Evolutionary conservation across 2,113 vertebrate species (phyloP).

Genomic region (Psammodynastes pulverulentus): DNA sequence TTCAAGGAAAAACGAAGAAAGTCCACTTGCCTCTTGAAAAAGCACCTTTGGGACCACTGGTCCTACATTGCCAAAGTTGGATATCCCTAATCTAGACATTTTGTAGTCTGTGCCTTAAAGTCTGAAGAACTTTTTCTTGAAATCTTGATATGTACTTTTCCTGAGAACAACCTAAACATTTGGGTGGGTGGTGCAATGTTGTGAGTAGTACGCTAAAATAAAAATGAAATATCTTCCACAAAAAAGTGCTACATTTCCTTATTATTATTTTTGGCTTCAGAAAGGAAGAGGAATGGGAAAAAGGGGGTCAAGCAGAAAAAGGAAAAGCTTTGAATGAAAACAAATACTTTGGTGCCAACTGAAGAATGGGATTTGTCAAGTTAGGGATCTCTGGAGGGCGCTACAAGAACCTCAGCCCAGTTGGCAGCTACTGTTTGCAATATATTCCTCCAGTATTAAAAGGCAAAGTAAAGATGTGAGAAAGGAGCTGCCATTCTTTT

Average conservation of each 20-base stretch:
- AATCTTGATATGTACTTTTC: constrained; percentile 47
- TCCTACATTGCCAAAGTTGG: neutral
- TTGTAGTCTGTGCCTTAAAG: constrained; percentile 51
- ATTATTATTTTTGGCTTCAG: constrained; percentile 65
- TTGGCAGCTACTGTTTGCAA: constrained; percentile 66
- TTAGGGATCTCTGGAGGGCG: constrained; percentile 60
- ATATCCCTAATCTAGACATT: constrained; percentile 26
- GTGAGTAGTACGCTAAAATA: constrained; percentile 41
- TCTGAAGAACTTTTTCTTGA: constrained; percentile 52
- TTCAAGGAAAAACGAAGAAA: neutral
- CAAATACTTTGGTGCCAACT: constrained; percentile 55
- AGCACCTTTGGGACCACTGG: neutral
- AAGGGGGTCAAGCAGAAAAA: constrained; percentile 28
- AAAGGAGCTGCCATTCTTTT: constrained; percentile 46
- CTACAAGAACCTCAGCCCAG: constrained; percentile 53
- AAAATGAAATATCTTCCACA: constrained; percentile 13
- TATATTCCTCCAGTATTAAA: constrained; percentile 53
- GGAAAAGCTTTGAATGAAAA: constrained; percentile 62
- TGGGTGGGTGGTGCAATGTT: constrained; percentile 62
- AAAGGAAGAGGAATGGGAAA: constrained; percentile 45
- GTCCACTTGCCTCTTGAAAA: neutral
- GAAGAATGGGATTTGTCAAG: constrained; percentile 66
- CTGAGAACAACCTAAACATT: constrained; percentile 61
- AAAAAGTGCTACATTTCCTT: constrained; percentile 55
- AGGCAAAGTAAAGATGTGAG: constrained; percentile 40